A percentile compares a stretch with the other conserved stretches of the same genome.
These are phyloP conservation scores for Florisuga fusca DNA, from an alignment of 2,797 vertebrate species.

Conservation along the genomic window DNA sequence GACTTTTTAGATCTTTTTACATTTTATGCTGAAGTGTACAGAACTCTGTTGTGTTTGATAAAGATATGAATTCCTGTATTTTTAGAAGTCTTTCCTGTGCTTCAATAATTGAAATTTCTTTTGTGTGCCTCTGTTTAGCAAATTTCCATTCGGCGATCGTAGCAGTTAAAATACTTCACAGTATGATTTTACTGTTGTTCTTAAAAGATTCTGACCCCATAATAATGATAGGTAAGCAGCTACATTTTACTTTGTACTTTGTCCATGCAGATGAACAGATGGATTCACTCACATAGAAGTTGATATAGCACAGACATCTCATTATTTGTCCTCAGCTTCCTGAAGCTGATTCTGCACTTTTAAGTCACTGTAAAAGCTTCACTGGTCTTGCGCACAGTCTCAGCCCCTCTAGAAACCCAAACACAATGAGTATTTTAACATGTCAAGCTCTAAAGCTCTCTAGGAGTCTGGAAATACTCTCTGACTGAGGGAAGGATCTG, in stretches of 20 bases:
- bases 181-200: not conserved
- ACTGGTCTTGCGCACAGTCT: not conserved
- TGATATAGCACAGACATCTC: not conserved
- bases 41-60: not conserved
- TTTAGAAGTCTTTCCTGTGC: not conserved
- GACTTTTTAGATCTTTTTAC: not conserved
- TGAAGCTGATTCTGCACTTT: not conserved
- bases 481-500: not conserved
- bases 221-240: not conserved
- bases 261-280: not conserved
- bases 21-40: not conserved
- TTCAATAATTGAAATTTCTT: not conserved
- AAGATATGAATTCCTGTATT: not conserved
- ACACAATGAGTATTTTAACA: not conserved
- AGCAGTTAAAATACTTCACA: not conserved
- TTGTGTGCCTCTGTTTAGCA: not conserved
- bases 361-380: constrained; percentile 2
- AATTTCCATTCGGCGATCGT: not conserved
- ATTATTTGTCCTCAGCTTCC: constrained; percentile 23
- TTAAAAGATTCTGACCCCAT: not conserved
- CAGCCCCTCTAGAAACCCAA: not conserved
- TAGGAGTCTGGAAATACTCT: not conserved
- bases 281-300: not conserved
- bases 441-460: not conserved
- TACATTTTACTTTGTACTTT: not conserved